Evolutionary conservation across 2,113 vertebrate genomes (phyloP).

Genomic region (Callaeas wilsoni): DNA sequence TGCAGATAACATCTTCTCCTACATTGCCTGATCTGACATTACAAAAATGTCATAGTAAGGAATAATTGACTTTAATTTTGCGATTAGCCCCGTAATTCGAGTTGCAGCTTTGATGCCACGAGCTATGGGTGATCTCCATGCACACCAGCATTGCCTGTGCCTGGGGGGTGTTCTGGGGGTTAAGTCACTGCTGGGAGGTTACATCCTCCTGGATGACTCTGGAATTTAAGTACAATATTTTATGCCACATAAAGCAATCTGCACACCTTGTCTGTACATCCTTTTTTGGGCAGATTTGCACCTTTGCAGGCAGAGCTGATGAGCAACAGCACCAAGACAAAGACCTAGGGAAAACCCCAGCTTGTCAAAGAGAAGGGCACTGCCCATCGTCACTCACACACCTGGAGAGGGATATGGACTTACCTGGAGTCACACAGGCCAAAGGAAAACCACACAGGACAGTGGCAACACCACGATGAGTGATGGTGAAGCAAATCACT

Average conservation of each 20-base stretch:
- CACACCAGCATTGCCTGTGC: accelerated
- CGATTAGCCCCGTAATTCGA: neutral
- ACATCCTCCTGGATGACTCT: neutral
- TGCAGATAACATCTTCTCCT: neutral
- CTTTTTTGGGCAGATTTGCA: neutral
- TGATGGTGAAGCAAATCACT: neutral
- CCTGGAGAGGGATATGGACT: neutral
- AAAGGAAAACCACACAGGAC: neutral
- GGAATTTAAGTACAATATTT: neutral
- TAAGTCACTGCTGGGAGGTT: neutral
- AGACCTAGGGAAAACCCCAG: neutral
- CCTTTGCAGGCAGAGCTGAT: neutral
- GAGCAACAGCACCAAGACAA: neutral
- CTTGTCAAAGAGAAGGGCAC: neutral
- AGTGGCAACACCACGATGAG: neutral
- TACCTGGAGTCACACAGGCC: neutral
- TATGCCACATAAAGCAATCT: neutral
- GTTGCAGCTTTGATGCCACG: neutral
- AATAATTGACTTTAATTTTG: neutral
- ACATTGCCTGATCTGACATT: neutral
- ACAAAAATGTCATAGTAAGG: neutral
- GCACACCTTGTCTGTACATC: too few species aligned
- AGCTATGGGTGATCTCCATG: neutral
- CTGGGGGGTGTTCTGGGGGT: neutral
- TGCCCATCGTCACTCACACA: accelerated